Conservation (phyloP, 2,113 vertebrate genomes). For the Taurulus bubalis region DNA sequence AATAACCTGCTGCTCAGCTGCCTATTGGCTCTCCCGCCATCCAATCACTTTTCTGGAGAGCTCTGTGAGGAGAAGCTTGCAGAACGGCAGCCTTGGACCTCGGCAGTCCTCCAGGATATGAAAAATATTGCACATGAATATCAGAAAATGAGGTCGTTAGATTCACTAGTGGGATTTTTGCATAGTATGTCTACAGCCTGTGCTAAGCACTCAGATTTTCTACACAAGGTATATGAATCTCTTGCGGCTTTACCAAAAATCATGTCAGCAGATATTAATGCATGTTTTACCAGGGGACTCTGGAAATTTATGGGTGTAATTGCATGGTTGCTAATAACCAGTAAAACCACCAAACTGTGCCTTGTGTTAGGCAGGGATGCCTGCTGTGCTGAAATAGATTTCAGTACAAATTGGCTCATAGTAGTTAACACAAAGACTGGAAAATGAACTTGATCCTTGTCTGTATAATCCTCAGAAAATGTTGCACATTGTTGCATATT, state of each 20-base stretch:
- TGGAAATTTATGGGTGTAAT: constrained; percentile 75
- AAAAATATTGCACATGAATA: constrained; percentile 58
- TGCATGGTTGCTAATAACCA: constrained; percentile 72
- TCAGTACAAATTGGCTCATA: constrained; percentile 56
- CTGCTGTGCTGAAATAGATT: constrained; percentile 52
- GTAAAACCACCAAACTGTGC: constrained; percentile 63
- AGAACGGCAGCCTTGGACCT: constrained; percentile 30
- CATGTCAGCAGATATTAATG: constrained; percentile 75
- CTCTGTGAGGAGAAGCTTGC: constrained; percentile 46
- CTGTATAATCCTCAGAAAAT: background rate
- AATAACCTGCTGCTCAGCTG: constrained; percentile 72
- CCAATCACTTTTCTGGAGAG: constrained; percentile 66
- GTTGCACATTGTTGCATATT: constrained; percentile 3
- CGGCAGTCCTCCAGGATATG: constrained; percentile 33
- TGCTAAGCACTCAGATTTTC: constrained; percentile 68
- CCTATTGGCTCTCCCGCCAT: constrained; percentile 62
- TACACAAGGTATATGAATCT: constrained; percentile 56
- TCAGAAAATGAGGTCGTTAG: constrained; percentile 61
- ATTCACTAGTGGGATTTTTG: constrained; percentile 62
- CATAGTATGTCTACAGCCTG: constrained; percentile 38
- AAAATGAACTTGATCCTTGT: constrained; percentile 46
- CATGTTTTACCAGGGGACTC: constrained; percentile 71
- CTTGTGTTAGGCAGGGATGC: constrained; percentile 44
- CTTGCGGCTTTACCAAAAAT: constrained; percentile 67
- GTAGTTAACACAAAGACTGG: constrained; percentile 47